Evolutionary conservation across 2,888 invertebrate genomes (phyloP).

Genomic region (Chaetogeoica ovagalla): DNA sequence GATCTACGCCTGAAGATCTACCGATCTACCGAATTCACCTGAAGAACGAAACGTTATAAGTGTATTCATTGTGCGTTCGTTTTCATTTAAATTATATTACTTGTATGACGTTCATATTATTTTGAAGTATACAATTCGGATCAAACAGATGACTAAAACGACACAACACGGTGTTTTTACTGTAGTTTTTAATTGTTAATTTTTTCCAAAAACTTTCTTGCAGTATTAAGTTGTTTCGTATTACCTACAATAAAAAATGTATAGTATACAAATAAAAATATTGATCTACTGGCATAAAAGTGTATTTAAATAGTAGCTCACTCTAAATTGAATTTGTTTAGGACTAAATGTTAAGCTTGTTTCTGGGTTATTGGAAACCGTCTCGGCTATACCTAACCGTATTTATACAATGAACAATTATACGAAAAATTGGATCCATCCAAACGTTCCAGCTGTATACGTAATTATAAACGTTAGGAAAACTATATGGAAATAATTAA

Average conservation of each 20-base stretch:
- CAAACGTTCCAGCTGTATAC: neutral
- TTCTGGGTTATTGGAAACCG: neutral
- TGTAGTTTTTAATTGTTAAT: conserved; percentile 19
- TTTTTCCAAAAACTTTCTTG: neutral
- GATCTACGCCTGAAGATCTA: too few species aligned
- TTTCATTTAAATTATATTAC: neutral
- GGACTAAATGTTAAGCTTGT: conserved; percentile 14
- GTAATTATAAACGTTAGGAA: neutral
- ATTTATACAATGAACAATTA: neutral
- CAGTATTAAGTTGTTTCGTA: neutral
- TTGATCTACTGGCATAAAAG: too few species aligned
- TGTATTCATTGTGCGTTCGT: neutral
- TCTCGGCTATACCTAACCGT: too few species aligned
- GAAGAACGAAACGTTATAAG: neutral
- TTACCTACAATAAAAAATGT: neutral
- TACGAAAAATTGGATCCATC: neutral
- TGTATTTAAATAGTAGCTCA: neutral
- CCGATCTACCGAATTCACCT: neutral
- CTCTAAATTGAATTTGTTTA: neutral
- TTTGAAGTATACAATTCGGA: conserved; percentile 12
- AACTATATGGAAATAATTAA: neutral
- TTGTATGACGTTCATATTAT: neutral
- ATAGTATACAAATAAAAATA: neutral
- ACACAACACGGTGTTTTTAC: conserved; percentile 20
- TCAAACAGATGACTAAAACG: conserved; percentile 31